Conservation (phyloP, 2,888 invertebrate species). For the Aphodius sticticus region DNA sequence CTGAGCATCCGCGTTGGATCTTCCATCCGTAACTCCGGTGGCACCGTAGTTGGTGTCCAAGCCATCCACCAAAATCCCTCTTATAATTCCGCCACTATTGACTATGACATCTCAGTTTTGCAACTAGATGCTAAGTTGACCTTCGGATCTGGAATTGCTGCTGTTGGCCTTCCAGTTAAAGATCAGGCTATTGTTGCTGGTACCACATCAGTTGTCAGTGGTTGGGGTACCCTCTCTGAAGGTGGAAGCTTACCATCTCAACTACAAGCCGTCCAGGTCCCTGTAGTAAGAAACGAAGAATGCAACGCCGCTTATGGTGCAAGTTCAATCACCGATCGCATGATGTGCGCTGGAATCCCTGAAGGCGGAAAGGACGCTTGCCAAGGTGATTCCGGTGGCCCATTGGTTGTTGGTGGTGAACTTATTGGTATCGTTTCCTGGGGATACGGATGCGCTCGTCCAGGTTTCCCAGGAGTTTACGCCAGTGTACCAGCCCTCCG, state of each 20-base stretch:
- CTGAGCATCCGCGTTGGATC: slow-evolving; percentile 36
- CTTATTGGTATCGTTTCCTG: too few relatives aligned
- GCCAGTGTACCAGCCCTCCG: too few relatives aligned
- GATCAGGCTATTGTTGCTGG: slow-evolving; percentile 26
- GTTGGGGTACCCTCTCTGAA: too few relatives aligned
- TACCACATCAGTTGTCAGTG: slow-evolving; percentile 16
- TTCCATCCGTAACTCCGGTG: slow-evolving; percentile 35
- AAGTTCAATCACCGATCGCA: slow-evolving; percentile 56
- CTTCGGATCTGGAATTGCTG: too few relatives aligned
- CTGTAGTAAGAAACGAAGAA: slow-evolving; percentile 36
- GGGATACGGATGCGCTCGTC: too few relatives aligned
- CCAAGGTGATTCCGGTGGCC: too few relatives aligned
- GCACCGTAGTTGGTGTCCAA: slow-evolving; percentile 24
- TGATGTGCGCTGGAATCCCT: slow-evolving; percentile 64
- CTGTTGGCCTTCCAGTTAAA: slow-evolving; percentile 27
- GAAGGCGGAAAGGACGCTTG: too few relatives aligned
- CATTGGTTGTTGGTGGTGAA: too few relatives aligned
- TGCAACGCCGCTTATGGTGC: slow-evolving; percentile 36
- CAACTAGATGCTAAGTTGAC: slow-evolving; percentile 19
- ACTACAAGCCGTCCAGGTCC: too few relatives aligned
- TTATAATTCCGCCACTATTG: slow-evolving; percentile 31
- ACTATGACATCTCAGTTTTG: too few relatives aligned
- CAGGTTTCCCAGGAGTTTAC: too few relatives aligned
- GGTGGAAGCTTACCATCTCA: slow-evolving; percentile 31
- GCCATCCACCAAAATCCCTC: slow-evolving; percentile 35